Evolutionary conservation across 2,888 invertebrate species (phyloP), one percentile per base, ranked within the genome.

Genomic region (Trilocha varians): DNA sequence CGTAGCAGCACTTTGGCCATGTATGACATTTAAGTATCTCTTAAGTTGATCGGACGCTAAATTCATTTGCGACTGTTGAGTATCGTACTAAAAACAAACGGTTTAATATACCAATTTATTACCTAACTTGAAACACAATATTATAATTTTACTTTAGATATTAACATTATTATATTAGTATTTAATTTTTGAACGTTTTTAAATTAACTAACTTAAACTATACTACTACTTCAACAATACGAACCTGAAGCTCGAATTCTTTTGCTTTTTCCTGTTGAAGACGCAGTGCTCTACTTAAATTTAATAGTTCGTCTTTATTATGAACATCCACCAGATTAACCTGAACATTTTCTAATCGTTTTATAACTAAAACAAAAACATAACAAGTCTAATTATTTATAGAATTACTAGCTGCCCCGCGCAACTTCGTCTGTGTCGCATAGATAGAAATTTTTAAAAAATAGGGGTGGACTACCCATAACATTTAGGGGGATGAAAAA

Each of bases 231-330:
- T 6, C 13, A 2, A 13, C 14, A 34, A 15, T 32, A 39, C 13
- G 49, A 63, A 87, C 85, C 73, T 87, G 86, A 51, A 65, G 70
- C 50, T 83, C 73, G 17, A 84, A 53, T 55, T 87, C 84, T 54
- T 83, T 86, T 3, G 80, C 66, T 48, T 80, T 82, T 60, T 87
- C 85, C 61, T 87, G 83, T 50, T 87, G 85, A 38, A 77, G 80
- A 85, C 72, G 88, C 71, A 78, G 82, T 56, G 72, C 68, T 62
- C 78, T 82, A 53, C 87, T 86, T 15, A 76, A 61, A 48, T 66
- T 75, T 59, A 94, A 73, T 70, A 92, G 84, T 16, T 88, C 87
- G 44, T 91, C 91, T 55, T 89, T 89, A 64, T 91, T 90, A 34
- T 88, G 87, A 34, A 90, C 86, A 50, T 89, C 89, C 48, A 91